A percentile compares a stretch with the other conserved stretches of the same genome.
Evolutionary conservation across 2,888 invertebrate species (phyloP).

Genomic region (Ametastegia equiseti): DNA sequence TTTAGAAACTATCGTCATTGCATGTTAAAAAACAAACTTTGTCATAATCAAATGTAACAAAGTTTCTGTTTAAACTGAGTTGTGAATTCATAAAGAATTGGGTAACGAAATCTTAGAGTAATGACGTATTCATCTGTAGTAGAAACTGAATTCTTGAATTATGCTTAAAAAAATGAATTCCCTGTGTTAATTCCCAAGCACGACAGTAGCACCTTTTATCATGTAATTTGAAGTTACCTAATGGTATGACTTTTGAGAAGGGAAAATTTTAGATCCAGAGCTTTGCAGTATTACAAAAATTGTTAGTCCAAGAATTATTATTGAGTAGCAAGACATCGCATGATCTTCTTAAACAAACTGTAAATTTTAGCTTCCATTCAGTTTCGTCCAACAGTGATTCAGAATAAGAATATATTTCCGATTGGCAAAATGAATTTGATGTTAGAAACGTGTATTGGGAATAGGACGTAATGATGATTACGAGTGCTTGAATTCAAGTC

Average conservation of each 20-base stretch:
- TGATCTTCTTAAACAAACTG: neutral
- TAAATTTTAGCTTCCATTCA: neutral
- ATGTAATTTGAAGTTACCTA: neutral
- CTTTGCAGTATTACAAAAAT: neutral
- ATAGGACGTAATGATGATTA: neutral
- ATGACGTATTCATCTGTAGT: slow-evolving; percentile 10
- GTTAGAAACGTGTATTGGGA: neutral
- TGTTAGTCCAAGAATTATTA: neutral
- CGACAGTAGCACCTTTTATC: neutral
- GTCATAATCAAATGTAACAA: neutral
- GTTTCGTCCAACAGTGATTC: neutral
- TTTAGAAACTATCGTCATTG: neutral
- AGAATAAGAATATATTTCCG: neutral
- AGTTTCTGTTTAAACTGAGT: neutral
- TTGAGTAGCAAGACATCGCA: neutral
- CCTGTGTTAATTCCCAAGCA: neutral
- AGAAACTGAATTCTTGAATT: neutral
- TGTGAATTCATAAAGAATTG: neutral
- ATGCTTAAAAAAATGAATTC: neutral
- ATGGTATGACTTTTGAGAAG: neutral
- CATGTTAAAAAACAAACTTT: neutral
- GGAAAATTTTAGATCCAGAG: neutral
- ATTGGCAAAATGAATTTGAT: neutral
- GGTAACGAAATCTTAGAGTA: neutral
- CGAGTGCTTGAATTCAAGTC: neutral